phyloP scores from a whole-genome alignment of 2,113 vertebrate species.

The Beaufortia kweichowensis region DNA sequence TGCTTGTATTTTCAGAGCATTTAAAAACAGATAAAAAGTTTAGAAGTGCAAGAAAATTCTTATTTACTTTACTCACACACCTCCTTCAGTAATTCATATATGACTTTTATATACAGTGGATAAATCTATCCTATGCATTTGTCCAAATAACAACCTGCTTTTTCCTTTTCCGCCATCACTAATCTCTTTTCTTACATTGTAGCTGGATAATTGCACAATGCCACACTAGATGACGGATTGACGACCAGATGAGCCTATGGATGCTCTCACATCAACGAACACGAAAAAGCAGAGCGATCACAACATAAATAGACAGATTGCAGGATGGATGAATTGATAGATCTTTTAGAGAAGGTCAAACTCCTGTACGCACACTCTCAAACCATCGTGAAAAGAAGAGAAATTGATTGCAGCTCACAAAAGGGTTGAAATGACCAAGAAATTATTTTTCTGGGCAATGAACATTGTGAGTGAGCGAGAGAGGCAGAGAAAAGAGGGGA shows the following conservation, averaged over 20 bases:
- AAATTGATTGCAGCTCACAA: constrained; percentile 82
- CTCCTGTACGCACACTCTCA: constrained; percentile 75
- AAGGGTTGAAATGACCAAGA: constrained; percentile 79
- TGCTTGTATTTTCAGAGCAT: too few species aligned
- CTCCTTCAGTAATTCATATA: neutral
- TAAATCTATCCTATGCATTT: constrained; percentile 76
- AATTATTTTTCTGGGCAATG: constrained; percentile 82
- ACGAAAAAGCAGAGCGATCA: constrained; percentile 68
- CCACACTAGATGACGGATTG: constrained; percentile 66
- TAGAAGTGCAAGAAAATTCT: too few species aligned
- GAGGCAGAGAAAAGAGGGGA: constrained; percentile 47
- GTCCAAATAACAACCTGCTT: constrained; percentile 73
- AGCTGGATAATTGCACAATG: constrained; percentile 74
- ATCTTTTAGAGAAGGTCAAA: constrained; percentile 82
- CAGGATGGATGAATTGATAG: constrained; percentile 80
- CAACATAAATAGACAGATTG: constrained; percentile 78
- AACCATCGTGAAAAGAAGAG: constrained; percentile 79
- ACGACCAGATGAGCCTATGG: constrained; percentile 75
- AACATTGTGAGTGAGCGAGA: constrained; percentile 66
- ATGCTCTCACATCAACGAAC: constrained; percentile 71
- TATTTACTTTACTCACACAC: too few species aligned
- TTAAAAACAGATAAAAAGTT: too few species aligned
- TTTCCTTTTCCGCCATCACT: constrained; percentile 63
- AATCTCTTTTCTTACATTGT: constrained; percentile 63
- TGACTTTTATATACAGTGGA: constrained; percentile 52